These are phyloP conservation scores for Siphamia tubifer DNA, from an alignment of 2,113 vertebrate species.

Conservation along the genomic window DNA sequence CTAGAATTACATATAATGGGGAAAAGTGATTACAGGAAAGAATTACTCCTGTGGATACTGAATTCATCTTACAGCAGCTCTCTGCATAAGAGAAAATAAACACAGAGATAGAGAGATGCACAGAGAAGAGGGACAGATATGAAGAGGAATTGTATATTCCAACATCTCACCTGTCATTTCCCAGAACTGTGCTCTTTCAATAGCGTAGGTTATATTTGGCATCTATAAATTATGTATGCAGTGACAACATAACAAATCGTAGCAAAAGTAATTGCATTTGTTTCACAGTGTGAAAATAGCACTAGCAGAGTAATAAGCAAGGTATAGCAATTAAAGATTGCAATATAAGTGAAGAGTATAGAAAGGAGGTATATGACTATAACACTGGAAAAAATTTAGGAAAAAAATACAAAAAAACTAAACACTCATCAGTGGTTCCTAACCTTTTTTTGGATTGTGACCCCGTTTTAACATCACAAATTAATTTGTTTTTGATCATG, in stretches of 20 bases:
- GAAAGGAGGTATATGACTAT: too few relatives aligned
- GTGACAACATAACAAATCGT: neutral
- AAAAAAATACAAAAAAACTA: too few relatives aligned
- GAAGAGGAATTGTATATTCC: neutral
- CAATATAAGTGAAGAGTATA: neutral
- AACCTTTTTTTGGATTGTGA: too few relatives aligned
- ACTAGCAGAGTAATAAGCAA: neutral
- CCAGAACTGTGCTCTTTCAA: neutral
- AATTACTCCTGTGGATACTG: neutral
- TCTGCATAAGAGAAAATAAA: neutral
- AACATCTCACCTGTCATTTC: neutral
- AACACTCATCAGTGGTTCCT: too few relatives aligned
- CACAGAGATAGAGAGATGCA: neutral
- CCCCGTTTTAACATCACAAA: too few relatives aligned
- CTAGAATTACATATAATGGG: neutral
- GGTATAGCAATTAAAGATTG: neutral
- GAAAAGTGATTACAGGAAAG: neutral
- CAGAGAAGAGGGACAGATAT: neutral
- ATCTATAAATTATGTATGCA: neutral
- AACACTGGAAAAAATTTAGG: too few relatives aligned
- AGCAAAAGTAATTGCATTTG: neutral
- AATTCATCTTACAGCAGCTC: neutral
- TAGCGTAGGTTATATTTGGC: neutral
- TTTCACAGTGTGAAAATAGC: neutral
- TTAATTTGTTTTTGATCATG: too few relatives aligned